Base-by-base conservation (phyloP, 2,888 invertebrate genomes). In the Agonum fuliginosum region DNA sequence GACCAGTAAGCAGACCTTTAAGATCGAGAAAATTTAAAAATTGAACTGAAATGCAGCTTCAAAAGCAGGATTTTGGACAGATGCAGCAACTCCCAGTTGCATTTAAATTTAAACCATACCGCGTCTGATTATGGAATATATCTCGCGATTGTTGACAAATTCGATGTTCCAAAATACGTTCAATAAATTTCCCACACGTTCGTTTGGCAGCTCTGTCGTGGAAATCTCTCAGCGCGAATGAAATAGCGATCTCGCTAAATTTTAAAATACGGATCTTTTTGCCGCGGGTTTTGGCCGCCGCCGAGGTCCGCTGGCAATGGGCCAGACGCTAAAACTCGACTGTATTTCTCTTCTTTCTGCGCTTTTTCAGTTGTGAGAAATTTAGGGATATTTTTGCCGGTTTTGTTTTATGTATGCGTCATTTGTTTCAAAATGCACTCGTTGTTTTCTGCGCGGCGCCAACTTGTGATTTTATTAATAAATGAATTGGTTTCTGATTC, bases 261-360 rank as follows among this genome's bases (percentile, higher is more conserved):
- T 54, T 73, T 73, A 73, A 73, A 73, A 73, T 73, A 73, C 73
- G 73, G 22, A 43, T 17, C 27, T 58, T 73, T 73, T 73, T 73
- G 69, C 20, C 67, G 67, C 41, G 20, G 22, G 41, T 67, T 67
- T 67, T 67, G 67, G 67, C 67, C 22, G 67, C n/a, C 37, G 41
- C n/a, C 54, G 22, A 5, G 17, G 17, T 17, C n/a, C 67, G 17
- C 14, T 67, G 67, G 67, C 67, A 19, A 22, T 0, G 4, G 12
- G 67, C 67, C 67, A 67, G 22, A 12, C 65, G 65, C 65, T 65
- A 54, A 8, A 22, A 34, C 4, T 30, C 65, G 17, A 67, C 67
- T 34, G 58, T 62, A 62, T 62, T 62, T 62, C 58, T 62, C 30
- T 62, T 17, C 58, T 62, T 62, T 62, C 58, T 67, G 37, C 67